phyloP scores from a whole-genome alignment of 1,140 invertebrate genomes.

The Hylyphantes graminicola region DNA sequence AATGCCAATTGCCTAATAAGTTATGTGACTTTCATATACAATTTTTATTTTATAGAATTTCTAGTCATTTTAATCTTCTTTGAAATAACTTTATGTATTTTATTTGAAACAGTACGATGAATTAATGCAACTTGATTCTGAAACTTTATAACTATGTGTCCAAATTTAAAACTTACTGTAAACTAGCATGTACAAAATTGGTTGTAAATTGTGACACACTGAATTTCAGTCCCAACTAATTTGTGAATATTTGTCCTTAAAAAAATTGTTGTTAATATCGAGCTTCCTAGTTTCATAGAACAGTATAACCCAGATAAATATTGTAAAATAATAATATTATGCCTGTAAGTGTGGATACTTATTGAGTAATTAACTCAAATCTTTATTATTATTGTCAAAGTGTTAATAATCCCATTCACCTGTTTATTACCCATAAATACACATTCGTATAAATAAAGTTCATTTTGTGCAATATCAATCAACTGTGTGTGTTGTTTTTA shows the following conservation, averaged over 20 bases:
- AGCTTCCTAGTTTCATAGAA: constrained; percentile 35
- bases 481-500: not conserved
- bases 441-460: constrained; percentile 51
- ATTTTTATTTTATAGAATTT: too few species aligned
- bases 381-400: constrained; percentile 19
- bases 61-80: too few species aligned
- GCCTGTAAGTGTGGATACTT: not conserved
- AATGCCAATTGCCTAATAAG: too few species aligned
- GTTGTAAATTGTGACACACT: too few species aligned
- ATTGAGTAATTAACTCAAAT: constrained; percentile 9
- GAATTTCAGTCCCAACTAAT: too few species aligned
- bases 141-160: too few species aligned
- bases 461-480: constrained; percentile 54
- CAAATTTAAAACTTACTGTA: too few species aligned
- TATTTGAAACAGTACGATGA: too few species aligned
- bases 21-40: too few species aligned
- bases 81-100: too few species aligned
- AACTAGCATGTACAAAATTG: too few species aligned
- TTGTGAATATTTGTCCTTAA: not conserved
- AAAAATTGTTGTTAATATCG: constrained; percentile 20
- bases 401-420: constrained; percentile 2
- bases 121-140: too few species aligned
- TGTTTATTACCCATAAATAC: constrained; percentile 40
- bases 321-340: not conserved
- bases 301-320: constrained; percentile 9